These are phyloP conservation scores for Tenualosa ilisha DNA, from an alignment of 2,797 vertebrate genomes.

Conservation along the genomic window DNA sequence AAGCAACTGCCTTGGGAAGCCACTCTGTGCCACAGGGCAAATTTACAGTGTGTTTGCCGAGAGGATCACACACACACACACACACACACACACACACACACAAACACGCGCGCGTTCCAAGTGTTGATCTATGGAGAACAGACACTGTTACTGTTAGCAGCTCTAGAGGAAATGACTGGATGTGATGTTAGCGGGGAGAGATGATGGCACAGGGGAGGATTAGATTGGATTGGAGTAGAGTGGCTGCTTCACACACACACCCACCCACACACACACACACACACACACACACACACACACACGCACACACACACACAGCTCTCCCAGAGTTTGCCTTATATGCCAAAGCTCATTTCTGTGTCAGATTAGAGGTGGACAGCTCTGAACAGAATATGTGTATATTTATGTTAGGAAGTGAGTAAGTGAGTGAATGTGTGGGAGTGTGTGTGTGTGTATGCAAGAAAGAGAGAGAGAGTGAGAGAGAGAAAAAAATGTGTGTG, in stretches of 20 bases:
- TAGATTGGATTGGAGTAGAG: neutral
- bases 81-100: neutral
- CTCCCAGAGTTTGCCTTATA: neutral
- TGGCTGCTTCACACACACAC: neutral
- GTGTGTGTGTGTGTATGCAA: neutral
- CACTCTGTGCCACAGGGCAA: neutral
- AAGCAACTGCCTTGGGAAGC: constrained; percentile 15
- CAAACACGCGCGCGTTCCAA: neutral
- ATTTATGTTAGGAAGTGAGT: neutral
- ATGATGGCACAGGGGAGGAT: neutral
- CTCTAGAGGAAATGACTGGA: constrained; percentile 6
- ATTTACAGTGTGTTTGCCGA: constrained; percentile 21
- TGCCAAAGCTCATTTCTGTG: neutral
- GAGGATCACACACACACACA: neutral
- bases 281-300: neutral
- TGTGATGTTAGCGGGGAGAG: neutral
- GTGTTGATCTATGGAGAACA: constrained; percentile 3
- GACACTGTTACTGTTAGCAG: neutral
- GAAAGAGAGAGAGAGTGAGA: neutral
- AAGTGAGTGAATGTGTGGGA: neutral
- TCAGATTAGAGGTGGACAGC: neutral
- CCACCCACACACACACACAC: no score
- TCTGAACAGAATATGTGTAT: neutral
- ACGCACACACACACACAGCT: neutral
- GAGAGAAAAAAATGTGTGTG: neutral